Evolutionary conservation across 2,113 vertebrate species (phyloP), one percentile per base, ranked within the genome.

Genomic region (Micromys minutus): DNA sequence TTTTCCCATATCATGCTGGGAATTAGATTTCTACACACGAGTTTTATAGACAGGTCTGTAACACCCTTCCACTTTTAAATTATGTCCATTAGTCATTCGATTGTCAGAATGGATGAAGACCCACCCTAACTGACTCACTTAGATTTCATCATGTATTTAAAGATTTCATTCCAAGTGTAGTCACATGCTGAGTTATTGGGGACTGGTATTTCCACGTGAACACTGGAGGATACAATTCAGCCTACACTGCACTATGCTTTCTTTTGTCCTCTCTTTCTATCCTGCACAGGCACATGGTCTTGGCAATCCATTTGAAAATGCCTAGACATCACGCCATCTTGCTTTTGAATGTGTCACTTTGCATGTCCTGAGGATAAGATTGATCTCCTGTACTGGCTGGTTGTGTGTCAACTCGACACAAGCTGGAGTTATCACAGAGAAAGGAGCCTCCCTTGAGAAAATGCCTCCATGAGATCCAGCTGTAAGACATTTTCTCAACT

Each of bases 101-200:
- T 22, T 11, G 36, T 36, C 42, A 52, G 59, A 55, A 34, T 81
- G 42, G 47, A 47, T 63, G 67, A 39, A 1, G 16, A 5, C 42
- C 31, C 9, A 69, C 0, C 10, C n/a, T 34, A 57, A 80, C 2
- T 45, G 45, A 29, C 26, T 90, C 52, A 34, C 88, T 31, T 88
- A 29, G 47, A 75, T 47, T 45, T 80, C 87, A 59, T 85, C 77
- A 79, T 15, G 19, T 76, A 19, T 65, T 77, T 87, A 85, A 97
- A 89, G 87, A 1, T 45, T 15, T 16, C 34, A 45, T 59, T 57
- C 42, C 12, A 91, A 52, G 39, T 16, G 34, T 0, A 65, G 50
- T 85, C 72, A 80, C 34, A 21, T 75, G 47, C 67, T 84, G 79
- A 84, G 77, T 16, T 50, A 6, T 7, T 45, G 42, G 13, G 17